A percentile compares a stretch with the other conserved stretches of the same genome.
Conservation (phyloP, 2,797 vertebrate species). For the Takifugu rubripes region DNA sequence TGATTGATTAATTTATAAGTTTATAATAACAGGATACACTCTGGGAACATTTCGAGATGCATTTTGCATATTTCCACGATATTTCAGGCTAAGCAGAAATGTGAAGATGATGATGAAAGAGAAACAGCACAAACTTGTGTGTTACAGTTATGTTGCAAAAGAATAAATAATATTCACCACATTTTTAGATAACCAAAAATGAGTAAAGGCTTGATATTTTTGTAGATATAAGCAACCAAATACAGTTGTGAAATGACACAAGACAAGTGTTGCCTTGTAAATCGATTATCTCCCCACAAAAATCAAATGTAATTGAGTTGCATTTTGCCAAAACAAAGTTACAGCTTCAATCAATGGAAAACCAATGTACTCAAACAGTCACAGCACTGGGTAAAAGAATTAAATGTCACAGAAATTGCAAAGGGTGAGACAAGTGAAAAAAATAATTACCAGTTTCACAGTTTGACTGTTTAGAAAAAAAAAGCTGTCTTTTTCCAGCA, state of each 20-base stretch:
- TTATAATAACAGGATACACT: conserved; percentile 1
- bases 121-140: too few relatives aligned
- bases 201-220: too few relatives aligned
- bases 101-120: background rate
- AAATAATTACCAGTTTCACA: conserved; percentile 32
- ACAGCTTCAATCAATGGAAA: conserved; percentile 50
- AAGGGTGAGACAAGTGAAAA: conserved; percentile 31
- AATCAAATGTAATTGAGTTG: conserved; percentile 46
- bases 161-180: too few relatives aligned
- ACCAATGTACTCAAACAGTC: conserved; percentile 33
- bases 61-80: conserved; percentile 18
- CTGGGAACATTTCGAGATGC: conserved; percentile 1
- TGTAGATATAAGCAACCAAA: background rate
- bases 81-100: background rate
- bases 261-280: conserved; percentile 32
- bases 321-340: conserved; percentile 40
- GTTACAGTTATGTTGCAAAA: too few relatives aligned
- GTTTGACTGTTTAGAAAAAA: background rate
- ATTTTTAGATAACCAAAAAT: too few relatives aligned
- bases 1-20: background rate
- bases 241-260: conserved; percentile 31
- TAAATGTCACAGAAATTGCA: conserved; percentile 15
- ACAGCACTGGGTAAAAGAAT: conserved; percentile 18
- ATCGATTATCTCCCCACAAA: conserved; percentile 37
- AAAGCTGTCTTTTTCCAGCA: conserved; percentile 1